These are phyloP conservation scores for Sylvia atricapilla DNA, from an alignment of 2,113 vertebrate species.

Conservation along the genomic window DNA sequence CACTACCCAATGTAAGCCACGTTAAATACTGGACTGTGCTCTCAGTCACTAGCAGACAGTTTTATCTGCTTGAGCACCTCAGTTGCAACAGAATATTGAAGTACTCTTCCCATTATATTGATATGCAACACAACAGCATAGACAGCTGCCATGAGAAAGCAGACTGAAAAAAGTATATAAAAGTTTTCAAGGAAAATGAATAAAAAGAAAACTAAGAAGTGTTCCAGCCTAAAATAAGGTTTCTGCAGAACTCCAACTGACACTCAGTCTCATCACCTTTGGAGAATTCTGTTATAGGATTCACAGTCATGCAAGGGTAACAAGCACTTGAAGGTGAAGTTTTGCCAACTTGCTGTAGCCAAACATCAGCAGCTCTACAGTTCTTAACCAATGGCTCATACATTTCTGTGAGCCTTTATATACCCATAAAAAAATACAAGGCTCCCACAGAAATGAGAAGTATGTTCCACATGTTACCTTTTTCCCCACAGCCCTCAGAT, in stretches of 20 bases:
- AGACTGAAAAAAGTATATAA: neutral
- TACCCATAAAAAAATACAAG: neutral
- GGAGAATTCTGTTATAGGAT: neutral
- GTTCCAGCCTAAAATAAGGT: neutral
- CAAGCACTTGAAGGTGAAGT: neutral
- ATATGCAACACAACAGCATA: neutral
- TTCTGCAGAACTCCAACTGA: neutral
- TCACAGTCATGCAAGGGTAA: neutral
- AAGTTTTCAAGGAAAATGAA: neutral
- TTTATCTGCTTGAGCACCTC: neutral
- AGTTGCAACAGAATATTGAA: neutral
- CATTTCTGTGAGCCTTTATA: neutral
- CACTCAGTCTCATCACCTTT: neutral
- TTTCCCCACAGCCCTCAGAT: neutral
- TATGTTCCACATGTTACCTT: neutral
- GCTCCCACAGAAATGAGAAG: neutral
- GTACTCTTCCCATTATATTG: neutral
- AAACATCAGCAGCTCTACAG: neutral
- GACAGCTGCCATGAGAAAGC: neutral
- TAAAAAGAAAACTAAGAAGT: neutral
- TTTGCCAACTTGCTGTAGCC: neutral
- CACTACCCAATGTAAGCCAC: neutral
- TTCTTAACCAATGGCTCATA: neutral
- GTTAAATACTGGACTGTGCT: neutral
- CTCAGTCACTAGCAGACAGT: neutral